These are phyloP conservation scores for Prionace glauca DNA, from an alignment of 2,797 vertebrate genomes.

Conservation along the genomic window DNA sequence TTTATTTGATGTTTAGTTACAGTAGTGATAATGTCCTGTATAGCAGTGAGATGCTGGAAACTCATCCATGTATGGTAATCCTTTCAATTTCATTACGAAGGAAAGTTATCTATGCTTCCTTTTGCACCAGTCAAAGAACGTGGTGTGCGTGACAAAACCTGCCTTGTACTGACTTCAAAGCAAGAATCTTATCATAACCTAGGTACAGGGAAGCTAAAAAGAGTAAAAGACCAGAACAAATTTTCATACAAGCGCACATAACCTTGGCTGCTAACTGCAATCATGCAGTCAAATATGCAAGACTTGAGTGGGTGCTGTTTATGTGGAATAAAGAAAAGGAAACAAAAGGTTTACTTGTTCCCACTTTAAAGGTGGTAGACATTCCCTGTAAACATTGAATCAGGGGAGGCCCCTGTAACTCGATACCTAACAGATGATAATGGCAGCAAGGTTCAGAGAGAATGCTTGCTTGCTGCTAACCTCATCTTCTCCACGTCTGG, in stretches of 20 bases:
- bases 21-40: neutral
- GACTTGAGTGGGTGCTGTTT: neutral
- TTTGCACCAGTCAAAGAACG: neutral
- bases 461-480: slow-evolving; percentile 35
- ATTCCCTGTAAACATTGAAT: slow-evolving; percentile 43
- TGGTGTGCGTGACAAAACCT: slow-evolving; percentile 32
- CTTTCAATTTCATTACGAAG: slow-evolving; percentile 22
- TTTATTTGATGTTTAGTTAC: neutral
- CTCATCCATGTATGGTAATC: neutral
- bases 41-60: neutral
- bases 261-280: neutral
- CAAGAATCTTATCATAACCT: slow-evolving; percentile 31
- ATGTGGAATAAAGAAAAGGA: neutral
- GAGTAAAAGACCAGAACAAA: too few species aligned
- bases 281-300: slow-evolving; percentile 16
- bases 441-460: slow-evolving; percentile 38
- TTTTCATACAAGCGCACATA: neutral
- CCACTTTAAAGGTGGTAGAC: slow-evolving; percentile 50
- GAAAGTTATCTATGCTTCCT: slow-evolving; percentile 26
- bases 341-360: slow-evolving; percentile 39
- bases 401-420: slow-evolving; percentile 42
- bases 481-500: slow-evolving; percentile 32
- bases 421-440: slow-evolving; percentile 43
- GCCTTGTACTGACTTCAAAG: slow-evolving; percentile 28
- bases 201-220: neutral